These are phyloP conservation scores for Falco peregrinus DNA, from an alignment of 2,797 vertebrate genomes.

Conservation along the genomic window DNA sequence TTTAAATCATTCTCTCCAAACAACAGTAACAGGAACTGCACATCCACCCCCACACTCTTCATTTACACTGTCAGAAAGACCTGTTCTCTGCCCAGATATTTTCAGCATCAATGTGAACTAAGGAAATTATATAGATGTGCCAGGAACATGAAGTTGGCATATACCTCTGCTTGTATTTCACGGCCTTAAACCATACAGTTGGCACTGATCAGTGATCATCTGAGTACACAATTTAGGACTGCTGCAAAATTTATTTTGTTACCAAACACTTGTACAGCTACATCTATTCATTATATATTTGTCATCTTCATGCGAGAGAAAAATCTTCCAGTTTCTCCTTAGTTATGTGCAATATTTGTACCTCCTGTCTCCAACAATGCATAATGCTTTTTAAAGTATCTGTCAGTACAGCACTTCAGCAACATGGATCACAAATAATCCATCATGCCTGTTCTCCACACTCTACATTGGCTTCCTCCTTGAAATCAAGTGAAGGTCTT, in stretches of 20 bases:
- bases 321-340: neutral
- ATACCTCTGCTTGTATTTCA: neutral
- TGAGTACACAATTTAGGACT: neutral
- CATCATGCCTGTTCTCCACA: neutral
- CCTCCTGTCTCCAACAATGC: neutral
- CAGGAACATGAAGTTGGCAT: neutral
- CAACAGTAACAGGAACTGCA: neutral
- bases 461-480: neutral
- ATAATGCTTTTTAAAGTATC: neutral
- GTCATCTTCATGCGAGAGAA: neutral
- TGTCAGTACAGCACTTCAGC: neutral
- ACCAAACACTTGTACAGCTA: neutral
- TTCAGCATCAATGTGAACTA: neutral
- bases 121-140: neutral
- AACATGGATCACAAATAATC: neutral
- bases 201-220: neutral
- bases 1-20: conserved; percentile 3
- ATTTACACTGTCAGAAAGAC: neutral
- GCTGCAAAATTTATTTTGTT: neutral
- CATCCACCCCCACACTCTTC: neutral
- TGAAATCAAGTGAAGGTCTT: neutral
- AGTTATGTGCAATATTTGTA: neutral
- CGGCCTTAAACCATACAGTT: neutral
- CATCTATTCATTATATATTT: neutral
- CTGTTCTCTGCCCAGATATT: neutral